Percentiles rank a stretch among this genome's conserved stretches.
phyloP scores from a whole-genome alignment of 2,113 vertebrate species.

The Anarrhichthys ocellatus region DNA sequence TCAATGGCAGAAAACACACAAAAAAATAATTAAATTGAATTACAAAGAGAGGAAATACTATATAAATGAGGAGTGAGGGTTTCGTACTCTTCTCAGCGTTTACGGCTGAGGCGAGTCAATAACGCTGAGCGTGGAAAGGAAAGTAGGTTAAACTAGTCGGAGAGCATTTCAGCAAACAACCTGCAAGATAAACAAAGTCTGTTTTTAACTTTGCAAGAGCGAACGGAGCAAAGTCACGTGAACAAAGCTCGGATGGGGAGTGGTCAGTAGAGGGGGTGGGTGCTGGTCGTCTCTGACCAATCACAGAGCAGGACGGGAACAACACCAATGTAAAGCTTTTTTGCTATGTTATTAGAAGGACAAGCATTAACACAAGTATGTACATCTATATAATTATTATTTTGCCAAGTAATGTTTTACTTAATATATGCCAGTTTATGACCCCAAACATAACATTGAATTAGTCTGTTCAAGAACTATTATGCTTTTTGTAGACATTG shows the following conservation, averaged over 20 bases:
- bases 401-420: not conserved
- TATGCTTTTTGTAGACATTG: not conserved
- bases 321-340: not conserved
- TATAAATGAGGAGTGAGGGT: not conserved
- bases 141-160: slow-evolving; percentile 29
- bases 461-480: not conserved
- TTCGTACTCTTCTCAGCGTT: slow-evolving; percentile 20
- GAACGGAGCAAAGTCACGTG: slow-evolving; percentile 76
- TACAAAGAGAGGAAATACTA: slow-evolving; percentile 7
- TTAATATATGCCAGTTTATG: not conserved
- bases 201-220: slow-evolving; percentile 85
- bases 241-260: slow-evolving; percentile 54
- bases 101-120: slow-evolving; percentile 10
- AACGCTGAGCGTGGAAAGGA: not conserved
- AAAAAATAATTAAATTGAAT: not conserved
- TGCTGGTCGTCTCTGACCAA: slow-evolving; percentile 65
- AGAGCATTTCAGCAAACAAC: slow-evolving; percentile 65
- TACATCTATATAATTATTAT: no score
- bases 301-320: slow-evolving; percentile 53
- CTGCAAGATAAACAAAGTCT: slow-evolving; percentile 82
- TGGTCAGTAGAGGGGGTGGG: slow-evolving; percentile 74
- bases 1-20: slow-evolving; percentile 19
- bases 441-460: not conserved
- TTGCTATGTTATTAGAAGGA: not conserved
- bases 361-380: no score